These are phyloP conservation scores for Diabrotica balteata DNA, from an alignment of 2,888 invertebrate species.

Conservation along the genomic window DNA sequence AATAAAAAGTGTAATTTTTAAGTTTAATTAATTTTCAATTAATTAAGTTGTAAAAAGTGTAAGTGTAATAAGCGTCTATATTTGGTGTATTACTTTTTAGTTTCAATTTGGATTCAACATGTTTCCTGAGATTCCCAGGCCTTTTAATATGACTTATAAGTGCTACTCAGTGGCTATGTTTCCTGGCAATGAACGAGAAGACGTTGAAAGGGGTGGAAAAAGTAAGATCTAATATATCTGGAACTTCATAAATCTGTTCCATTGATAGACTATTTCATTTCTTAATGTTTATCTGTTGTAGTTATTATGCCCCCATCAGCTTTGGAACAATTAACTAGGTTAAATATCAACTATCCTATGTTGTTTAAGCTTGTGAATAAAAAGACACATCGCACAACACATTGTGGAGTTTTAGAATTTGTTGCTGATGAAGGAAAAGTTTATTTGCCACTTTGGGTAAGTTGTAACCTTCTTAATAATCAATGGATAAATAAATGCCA, in stretches of 20 bases:
- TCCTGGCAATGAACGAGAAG: constrained; percentile 90
- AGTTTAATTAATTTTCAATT: neutral
- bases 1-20: neutral
- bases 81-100: constrained; percentile 59
- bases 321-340: constrained; percentile 86
- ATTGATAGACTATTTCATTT: neutral
- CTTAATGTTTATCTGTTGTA: constrained; percentile 60
- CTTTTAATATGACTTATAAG: constrained; percentile 84
- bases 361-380: constrained; percentile 93
- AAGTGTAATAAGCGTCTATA: neutral
- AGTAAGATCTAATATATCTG: constrained; percentile 63
- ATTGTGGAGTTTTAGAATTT: constrained; percentile 97
- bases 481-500: no score
- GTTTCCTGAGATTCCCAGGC: constrained; percentile 83
- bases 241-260: neutral
- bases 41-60: neutral
- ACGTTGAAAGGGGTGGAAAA: constrained; percentile 96
- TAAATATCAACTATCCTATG: constrained; percentile 99
- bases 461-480: constrained; percentile 28
- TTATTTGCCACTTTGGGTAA: constrained; percentile 97
- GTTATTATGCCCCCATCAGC: constrained; percentile 99
- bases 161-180: constrained; percentile 96
- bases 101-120: constrained; percentile 89
- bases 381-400: constrained; percentile 83
- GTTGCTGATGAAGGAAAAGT: constrained; percentile 98